phyloP scores from a whole-genome alignment of 2,888 invertebrate species.

The Rotaria sp. region DNA sequence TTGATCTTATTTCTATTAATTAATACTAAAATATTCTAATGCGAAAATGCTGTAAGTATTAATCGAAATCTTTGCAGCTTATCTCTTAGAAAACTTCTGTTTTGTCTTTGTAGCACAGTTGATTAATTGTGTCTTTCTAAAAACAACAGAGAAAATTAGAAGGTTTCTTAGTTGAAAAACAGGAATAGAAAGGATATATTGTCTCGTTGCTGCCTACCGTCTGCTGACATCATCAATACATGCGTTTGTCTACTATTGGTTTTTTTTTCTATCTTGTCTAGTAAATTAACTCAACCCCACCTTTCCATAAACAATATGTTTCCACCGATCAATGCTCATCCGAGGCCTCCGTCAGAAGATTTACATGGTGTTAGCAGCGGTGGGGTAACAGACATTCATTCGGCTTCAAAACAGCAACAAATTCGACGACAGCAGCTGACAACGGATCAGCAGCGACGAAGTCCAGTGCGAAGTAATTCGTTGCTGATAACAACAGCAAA shows the following conservation, averaged over 20 bases:
- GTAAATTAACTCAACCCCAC: neutral
- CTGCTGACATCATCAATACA: neutral
- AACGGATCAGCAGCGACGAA: neutral
- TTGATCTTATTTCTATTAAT: neutral
- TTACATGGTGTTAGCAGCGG: neutral
- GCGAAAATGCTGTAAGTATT: slow-evolving; percentile 12
- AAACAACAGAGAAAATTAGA: neutral
- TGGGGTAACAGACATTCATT: neutral
- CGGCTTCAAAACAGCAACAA: neutral
- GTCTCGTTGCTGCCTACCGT: neutral
- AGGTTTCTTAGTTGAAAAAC: neutral
- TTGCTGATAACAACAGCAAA: too few relatives aligned
- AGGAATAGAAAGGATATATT: neutral
- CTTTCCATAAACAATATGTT: neutral
- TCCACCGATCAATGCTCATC: neutral
- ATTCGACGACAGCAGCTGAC: neutral
- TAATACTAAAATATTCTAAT: neutral
- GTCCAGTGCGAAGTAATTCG: neutral
- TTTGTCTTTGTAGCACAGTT: neutral
- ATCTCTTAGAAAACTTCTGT: neutral
- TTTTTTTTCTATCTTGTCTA: neutral
- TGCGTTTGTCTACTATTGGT: neutral
- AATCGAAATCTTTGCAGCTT: neutral
- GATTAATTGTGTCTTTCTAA: neutral
- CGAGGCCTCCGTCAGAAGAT: neutral